Percentiles rank a stretch among this genome's conserved stretches.
phyloP scores from a whole-genome alignment of 2,113 vertebrate genomes.

The Cyprinus carpio region DNA sequence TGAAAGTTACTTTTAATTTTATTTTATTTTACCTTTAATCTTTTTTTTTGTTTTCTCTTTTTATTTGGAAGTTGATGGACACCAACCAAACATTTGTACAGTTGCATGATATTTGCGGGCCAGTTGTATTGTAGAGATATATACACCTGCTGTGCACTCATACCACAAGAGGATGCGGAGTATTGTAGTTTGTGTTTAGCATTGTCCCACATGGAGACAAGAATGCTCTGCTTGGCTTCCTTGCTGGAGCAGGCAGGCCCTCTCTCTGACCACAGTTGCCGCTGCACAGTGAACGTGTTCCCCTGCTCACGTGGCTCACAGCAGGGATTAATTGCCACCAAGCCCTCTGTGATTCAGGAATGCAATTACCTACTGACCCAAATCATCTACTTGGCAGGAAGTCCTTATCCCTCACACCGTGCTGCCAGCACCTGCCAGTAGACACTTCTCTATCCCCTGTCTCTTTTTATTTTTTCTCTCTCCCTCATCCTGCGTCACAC shows the following conservation, averaged over 20 bases:
- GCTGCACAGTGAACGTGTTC: constrained; percentile 50
- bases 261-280: neutral
- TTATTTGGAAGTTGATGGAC: neutral
- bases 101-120: neutral
- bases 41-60: neutral
- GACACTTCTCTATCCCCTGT: constrained; percentile 25
- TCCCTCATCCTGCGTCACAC: constrained; percentile 1
- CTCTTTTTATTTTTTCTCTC: constrained; percentile 32
- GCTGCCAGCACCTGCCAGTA: constrained; percentile 52
- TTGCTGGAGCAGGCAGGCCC: constrained; percentile 11
- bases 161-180: neutral
- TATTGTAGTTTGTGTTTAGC: neutral
- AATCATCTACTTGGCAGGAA: constrained; percentile 68
- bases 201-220: neutral
- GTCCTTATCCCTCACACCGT: constrained; percentile 54
- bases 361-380: constrained; percentile 77
- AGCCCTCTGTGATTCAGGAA: constrained; percentile 69
- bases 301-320: constrained; percentile 60
- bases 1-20: neutral
- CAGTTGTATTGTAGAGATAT: neutral
- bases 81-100: neutral
- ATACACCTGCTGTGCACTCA: neutral
- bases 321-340: constrained; percentile 70
- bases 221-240: neutral
- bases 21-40: neutral